Evolutionary conservation across 2,888 invertebrate species (phyloP).

Genomic region (Phengaris alcon): DNA sequence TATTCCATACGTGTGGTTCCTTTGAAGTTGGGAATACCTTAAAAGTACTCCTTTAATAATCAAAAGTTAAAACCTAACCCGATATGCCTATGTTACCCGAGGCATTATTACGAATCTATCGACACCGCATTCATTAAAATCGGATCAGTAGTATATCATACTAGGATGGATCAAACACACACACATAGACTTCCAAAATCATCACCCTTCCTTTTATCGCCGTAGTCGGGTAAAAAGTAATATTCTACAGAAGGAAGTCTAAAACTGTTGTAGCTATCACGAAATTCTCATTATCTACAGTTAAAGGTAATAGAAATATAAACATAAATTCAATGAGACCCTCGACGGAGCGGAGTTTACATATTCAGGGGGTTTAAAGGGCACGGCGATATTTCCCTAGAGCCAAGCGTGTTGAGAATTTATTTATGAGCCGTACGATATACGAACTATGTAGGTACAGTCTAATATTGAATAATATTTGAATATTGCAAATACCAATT

Average conservation of each 20-base stretch:
- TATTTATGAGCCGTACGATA: slow-evolving; percentile 14
- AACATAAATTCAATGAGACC: slow-evolving; percentile 16
- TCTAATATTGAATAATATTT: background rate
- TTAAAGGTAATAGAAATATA: slow-evolving; percentile 18
- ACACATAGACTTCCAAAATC: background rate
- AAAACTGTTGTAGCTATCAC: background rate
- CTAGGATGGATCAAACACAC: no score
- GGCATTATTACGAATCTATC: no score
- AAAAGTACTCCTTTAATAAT: no score
- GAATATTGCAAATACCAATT: no score
- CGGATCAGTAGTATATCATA: no score
- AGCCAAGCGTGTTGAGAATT: slow-evolving; percentile 47
- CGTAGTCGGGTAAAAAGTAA: no score
- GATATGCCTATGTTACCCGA: no score
- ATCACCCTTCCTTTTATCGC: background rate
- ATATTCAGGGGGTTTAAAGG: slow-evolving; percentile 78
- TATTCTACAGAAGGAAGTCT: background rate
- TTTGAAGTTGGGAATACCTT: no score
- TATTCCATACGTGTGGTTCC: no score
- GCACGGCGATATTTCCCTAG: slow-evolving; percentile 73
- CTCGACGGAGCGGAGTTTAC: slow-evolving; percentile 48
- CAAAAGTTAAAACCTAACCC: no score
- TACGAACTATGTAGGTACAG: background rate
- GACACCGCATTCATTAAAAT: no score
- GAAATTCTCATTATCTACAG: background rate